A percentile compares a stretch with the other conserved stretches of the same genome.
phyloP scores from a whole-genome alignment of 2,888 invertebrate genomes.

The Cataglyphis albicans region DNA sequence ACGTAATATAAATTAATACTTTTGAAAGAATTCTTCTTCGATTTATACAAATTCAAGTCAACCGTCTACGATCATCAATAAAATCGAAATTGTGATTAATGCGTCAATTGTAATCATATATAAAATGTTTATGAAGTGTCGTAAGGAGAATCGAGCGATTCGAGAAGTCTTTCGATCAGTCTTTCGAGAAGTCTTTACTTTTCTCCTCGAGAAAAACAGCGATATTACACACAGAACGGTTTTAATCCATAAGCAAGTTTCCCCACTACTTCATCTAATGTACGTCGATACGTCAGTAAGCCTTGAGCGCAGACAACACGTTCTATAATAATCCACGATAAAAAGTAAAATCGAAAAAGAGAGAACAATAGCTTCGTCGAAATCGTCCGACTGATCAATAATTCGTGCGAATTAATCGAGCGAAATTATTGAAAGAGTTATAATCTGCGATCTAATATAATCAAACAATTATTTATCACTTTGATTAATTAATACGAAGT shows the following conservation, averaged over 20 bases:
- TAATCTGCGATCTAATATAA: not conserved
- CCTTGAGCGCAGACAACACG: constrained; percentile 21
- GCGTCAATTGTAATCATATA: no score
- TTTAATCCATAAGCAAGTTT: constrained; percentile 44
- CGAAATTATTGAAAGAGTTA: not conserved
- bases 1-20: constrained; percentile 28
- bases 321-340: constrained; percentile 29
- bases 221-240: not conserved
- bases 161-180: constrained; percentile 16
- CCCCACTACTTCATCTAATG: constrained; percentile 16
- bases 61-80: no score
- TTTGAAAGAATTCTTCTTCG: not conserved
- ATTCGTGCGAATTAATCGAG: not conserved
- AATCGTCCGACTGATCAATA: not conserved
- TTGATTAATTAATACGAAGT: not conserved
- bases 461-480: not conserved
- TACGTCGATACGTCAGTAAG: constrained; percentile 13
- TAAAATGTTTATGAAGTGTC: not conserved
- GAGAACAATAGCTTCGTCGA: not conserved
- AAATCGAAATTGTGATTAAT: no score
- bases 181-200: not conserved
- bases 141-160: not conserved
- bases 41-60: not conserved
- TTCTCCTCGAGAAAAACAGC: not conserved
- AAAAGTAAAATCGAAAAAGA: constrained; percentile 8